These are phyloP conservation scores for Acleris laterana DNA, from an alignment of 2,888 invertebrate species.

Conservation along the genomic window DNA sequence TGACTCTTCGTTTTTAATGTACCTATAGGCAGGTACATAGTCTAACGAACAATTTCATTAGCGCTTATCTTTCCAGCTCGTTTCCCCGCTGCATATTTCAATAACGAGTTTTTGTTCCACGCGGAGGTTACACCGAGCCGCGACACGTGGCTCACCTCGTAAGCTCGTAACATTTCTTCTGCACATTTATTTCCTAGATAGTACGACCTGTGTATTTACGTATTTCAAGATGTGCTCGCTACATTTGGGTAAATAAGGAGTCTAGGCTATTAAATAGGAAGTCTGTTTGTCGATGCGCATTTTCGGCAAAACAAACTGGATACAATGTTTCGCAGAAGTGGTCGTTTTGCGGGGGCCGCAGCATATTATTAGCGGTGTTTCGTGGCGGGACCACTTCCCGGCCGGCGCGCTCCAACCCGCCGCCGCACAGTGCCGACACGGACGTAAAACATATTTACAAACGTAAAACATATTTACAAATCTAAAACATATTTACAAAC, in stretches of 20 bases:
- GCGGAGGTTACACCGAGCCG: background rate
- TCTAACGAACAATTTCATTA: constrained; percentile 3
- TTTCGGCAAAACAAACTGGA: background rate
- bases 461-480: constrained; percentile 20
- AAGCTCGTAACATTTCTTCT: too few relatives aligned
- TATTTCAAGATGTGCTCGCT: too few relatives aligned
- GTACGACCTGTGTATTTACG: too few relatives aligned
- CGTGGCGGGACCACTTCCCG: constrained; percentile 8
- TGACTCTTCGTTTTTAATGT: too few relatives aligned
- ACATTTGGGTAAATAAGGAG: too few relatives aligned
- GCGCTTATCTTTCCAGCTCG: constrained; percentile 1
- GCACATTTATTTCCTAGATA: too few relatives aligned
- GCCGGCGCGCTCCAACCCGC: background rate
- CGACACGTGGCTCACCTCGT: too few relatives aligned
- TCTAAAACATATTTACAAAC: constrained; percentile 33
- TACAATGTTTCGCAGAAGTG: background rate
- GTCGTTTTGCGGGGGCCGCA: background rate
- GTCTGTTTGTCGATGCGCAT: too few relatives aligned
- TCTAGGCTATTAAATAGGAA: too few relatives aligned
- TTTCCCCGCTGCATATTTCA: constrained; percentile 2
- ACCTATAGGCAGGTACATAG: background rate
- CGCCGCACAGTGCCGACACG: constrained; percentile 9
- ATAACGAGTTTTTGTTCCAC: background rate
- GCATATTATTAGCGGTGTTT: constrained; percentile 1
- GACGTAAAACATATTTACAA: constrained; percentile 32